Evolutionary conservation across 2,113 vertebrate genomes (phyloP).

Genomic region (Cyprinodon brontotheroides): DNA sequence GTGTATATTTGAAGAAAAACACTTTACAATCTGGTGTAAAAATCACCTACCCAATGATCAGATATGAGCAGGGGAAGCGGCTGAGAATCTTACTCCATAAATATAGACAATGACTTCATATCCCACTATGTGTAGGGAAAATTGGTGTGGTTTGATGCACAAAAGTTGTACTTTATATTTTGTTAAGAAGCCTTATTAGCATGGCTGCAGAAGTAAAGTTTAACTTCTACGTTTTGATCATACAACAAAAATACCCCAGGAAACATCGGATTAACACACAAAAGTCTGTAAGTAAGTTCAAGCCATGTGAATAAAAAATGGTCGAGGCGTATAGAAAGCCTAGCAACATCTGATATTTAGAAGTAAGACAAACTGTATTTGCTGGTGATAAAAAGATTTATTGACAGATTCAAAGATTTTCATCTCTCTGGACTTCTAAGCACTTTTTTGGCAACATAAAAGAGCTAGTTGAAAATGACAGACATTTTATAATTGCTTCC

Average conservation of each 20-base stretch:
- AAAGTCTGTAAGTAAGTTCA: neutral
- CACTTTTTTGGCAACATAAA: slow-evolving; percentile 37
- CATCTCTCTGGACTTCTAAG: slow-evolving; percentile 52
- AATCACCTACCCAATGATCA: neutral
- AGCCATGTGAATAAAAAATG: slow-evolving; percentile 11
- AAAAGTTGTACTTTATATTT: slow-evolving; percentile 45
- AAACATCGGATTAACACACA: slow-evolving; percentile 7
- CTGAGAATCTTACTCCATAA: neutral
- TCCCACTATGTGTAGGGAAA: neutral
- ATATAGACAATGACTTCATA: neutral
- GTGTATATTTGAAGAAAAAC: neutral
- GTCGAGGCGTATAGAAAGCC: neutral
- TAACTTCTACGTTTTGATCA: neutral
- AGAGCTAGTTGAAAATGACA: slow-evolving; percentile 49
- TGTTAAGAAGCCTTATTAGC: slow-evolving; percentile 58
- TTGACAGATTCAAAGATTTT: slow-evolving; percentile 51
- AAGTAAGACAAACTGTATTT: slow-evolving; percentile 39
- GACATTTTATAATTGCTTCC: slow-evolving; percentile 5
- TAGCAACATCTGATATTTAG: slow-evolving; percentile 20
- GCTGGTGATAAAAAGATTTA: slow-evolving; percentile 60
- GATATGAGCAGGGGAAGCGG: neutral
- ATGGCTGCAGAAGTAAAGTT: slow-evolving; percentile 37
- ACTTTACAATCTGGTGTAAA: too few species aligned
- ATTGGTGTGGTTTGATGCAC: neutral
- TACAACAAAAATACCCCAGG: neutral